A percentile compares a stretch with the other conserved stretches of the same genome.
These are phyloP conservation scores for Craniophora ligustri DNA, from an alignment of 2,888 invertebrate species.

Conservation along the genomic window DNA sequence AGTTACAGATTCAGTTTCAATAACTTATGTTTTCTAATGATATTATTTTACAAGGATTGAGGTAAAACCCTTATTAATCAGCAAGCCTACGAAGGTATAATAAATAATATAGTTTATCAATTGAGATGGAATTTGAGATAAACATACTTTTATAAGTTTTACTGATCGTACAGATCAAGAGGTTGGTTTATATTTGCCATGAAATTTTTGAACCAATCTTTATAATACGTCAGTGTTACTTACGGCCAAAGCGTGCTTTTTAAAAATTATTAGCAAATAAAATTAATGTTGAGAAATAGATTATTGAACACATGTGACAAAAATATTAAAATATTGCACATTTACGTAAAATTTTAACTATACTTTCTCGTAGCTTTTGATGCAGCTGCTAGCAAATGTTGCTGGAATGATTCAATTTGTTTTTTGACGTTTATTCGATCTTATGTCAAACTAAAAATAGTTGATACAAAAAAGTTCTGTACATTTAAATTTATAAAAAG, in stretches of 20 bases:
- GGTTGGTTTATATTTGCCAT: too few species aligned
- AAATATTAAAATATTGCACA: constrained; percentile 8
- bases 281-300: background rate
- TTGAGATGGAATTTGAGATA: too few species aligned
- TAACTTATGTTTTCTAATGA: too few species aligned
- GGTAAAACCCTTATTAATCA: too few species aligned
- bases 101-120: too few species aligned
- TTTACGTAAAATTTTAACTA: constrained; percentile 16
- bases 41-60: too few species aligned
- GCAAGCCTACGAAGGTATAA: too few species aligned
- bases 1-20: too few species aligned
- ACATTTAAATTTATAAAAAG: background rate
- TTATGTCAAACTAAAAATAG: constrained; percentile 11
- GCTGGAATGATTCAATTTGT: constrained; percentile 1
- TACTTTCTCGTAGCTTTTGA: constrained; percentile 1
- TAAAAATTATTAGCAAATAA: constrained; percentile 4
- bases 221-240: too few species aligned
- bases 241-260: background rate
- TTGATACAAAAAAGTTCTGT: background rate
- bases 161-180: too few species aligned
- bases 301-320: background rate
- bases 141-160: too few species aligned
- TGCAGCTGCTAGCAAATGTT: constrained; percentile 2
- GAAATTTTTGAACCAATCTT: too few species aligned
- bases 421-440: constrained; percentile 12